Evolutionary conservation across 2,113 vertebrate species (phyloP).

Genomic region (Aspiorhynchus laticeps): DNA sequence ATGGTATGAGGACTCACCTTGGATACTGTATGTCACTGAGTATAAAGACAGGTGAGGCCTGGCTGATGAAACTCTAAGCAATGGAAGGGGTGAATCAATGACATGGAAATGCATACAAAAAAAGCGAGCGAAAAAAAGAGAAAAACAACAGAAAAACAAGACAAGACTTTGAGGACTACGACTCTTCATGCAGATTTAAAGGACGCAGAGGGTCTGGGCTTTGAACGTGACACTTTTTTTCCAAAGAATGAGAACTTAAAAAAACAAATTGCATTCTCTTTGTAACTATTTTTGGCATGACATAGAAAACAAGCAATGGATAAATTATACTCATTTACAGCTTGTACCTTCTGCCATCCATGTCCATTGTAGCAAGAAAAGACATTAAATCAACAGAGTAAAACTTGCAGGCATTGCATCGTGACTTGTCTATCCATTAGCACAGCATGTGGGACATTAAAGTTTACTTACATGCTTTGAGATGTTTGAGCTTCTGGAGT

Average conservation of each 20-base stretch:
- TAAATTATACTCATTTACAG: background rate
- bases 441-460: background rate
- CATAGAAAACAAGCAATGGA: conserved; percentile 10
- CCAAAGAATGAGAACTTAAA: background rate
- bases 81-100: conserved; percentile 53
- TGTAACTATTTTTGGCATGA: background rate
- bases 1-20: conserved; percentile 49
- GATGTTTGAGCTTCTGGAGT: conserved; percentile 91
- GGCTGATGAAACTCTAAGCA: conserved; percentile 57
- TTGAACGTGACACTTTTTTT: background rate
- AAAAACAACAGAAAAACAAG: conserved; percentile 15
- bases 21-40: conserved; percentile 37
- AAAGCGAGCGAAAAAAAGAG: conserved; percentile 16
- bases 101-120: conserved; percentile 35
- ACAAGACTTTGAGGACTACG: background rate
- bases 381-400: conserved; percentile 23
- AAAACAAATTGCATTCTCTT: background rate
- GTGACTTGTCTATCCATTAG: background rate
- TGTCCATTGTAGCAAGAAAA: conserved; percentile 34
- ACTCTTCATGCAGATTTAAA: conserved; percentile 37
- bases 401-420: background rate
- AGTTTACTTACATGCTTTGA: conserved; percentile 88
- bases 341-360: conserved; percentile 51
- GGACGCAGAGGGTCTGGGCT: conserved; percentile 9
- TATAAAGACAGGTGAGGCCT: conserved; percentile 53